Percentiles rank a stretch among this genome's conserved stretches.
phyloP scores from a whole-genome alignment of 2,888 invertebrate species.

The Dyspetes luteomarginatus region DNA sequence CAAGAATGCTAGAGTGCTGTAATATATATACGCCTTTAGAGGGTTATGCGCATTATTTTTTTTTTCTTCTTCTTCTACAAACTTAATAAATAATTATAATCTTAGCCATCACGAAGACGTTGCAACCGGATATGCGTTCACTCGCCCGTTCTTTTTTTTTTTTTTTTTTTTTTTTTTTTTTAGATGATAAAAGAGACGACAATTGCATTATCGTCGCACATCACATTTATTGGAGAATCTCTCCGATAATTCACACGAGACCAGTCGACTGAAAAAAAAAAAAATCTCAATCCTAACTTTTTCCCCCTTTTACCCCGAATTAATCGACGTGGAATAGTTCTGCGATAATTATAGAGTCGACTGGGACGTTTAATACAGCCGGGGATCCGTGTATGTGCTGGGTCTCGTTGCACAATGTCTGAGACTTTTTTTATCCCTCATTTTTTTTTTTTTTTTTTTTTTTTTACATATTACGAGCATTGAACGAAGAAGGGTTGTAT shows the following conservation, averaged over 20 bases:
- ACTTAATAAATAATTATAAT: constrained; percentile 62
- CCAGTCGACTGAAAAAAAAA: neutral
- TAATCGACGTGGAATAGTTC: too few relatives aligned
- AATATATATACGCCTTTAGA: constrained; percentile 82
- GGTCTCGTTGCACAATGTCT: constrained; percentile 58
- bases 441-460: constrained; percentile 10
- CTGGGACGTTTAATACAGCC: too few relatives aligned
- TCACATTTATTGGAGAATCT: too few relatives aligned
- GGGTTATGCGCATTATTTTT: constrained; percentile 80
- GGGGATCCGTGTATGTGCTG: constrained; percentile 42
- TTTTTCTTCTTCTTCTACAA: constrained; percentile 70
- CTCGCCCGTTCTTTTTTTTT: constrained; percentile 24
- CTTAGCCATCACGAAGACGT: constrained; percentile 59
- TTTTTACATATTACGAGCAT: neutral
- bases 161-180: too few relatives aligned
- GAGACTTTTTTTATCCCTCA: constrained; percentile 30
- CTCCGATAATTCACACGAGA: too few relatives aligned
- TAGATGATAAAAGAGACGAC: too few relatives aligned
- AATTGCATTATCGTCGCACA: too few relatives aligned
- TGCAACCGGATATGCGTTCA: constrained; percentile 51
- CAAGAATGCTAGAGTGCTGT: constrained; percentile 83
- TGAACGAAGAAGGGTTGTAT: constrained; percentile 69
- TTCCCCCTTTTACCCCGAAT: too few relatives aligned
- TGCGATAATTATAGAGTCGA: constrained; percentile 36
- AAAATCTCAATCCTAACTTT: too few relatives aligned